Base-by-base conservation (phyloP, 2,113 vertebrate genomes). In the Otolemur garnettii region DNA sequence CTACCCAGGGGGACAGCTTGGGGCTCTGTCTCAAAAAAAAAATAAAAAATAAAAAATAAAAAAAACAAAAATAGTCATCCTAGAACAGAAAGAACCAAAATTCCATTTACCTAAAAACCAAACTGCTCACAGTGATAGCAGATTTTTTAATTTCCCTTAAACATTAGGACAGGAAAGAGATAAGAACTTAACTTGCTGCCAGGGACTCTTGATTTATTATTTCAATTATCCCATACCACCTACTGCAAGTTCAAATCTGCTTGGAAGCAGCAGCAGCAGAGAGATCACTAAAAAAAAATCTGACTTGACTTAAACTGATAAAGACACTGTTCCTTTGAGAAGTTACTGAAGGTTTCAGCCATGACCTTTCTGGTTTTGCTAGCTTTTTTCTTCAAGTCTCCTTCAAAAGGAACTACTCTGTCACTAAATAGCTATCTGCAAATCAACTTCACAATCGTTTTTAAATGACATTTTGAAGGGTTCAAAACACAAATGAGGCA, bases 141-240 rank as follows among this genome's bases (percentile, higher is more conserved):
- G 60, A 22, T 91, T 95, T 96, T 89, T 53, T 38, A 45, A 55
- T 50, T 83, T 88, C 64, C 82, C 42, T 89, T 88, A 64, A 96
- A n/a, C 38, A 66, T 72, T 17, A 74, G 28, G 21, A 82, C 18
- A 59, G 13, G 24, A 57, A 88, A 30, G 77, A 74, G 78, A 55
- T 30, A 60, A 24, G 50, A 81, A 59, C 87, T 59, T 60, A 53
- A 50, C 42, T 72, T 81, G 77, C 33, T 88, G 4, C n/a, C 55
- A 26, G 45, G 64, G 64, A 92, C 33, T 93, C 74, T 26, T 50
- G 45, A 5, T 75, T 75, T 59, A 12, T 72, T 10, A 1, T 81
- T 94, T 85, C 74, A 79, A 60, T 77, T 55, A 55, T 89, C 4
- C 50, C 30, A 5, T 69, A 75, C 71, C 57, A 79, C 3, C 19